Evolutionary conservation across 2,888 invertebrate species (phyloP).

Genomic region (Aspidiotus destructor): DNA sequence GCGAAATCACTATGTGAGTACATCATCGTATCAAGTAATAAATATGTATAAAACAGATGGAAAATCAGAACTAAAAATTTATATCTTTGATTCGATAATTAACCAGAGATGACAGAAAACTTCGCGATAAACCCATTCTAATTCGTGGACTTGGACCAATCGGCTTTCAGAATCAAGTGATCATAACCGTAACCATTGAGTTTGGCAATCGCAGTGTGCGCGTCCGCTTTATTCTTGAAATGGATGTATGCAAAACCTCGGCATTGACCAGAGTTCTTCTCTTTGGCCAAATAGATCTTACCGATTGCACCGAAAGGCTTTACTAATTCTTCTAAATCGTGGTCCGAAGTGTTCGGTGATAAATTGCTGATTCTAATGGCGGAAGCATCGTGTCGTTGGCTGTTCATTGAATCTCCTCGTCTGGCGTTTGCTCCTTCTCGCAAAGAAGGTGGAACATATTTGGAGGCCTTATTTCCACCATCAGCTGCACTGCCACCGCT

Average conservation of each 20-base stretch:
- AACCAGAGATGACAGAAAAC: too few relatives aligned
- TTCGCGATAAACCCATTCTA: too few relatives aligned
- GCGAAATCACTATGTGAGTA: too few relatives aligned
- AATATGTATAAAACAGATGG: too few relatives aligned
- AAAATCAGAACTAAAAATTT: too few relatives aligned
- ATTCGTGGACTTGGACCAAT: slow-evolving; percentile 72
- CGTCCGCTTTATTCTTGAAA: slow-evolving; percentile 82
- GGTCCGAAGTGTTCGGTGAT: slow-evolving; percentile 89
- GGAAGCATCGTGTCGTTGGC: slow-evolving; percentile 67
- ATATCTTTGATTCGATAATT: too few relatives aligned
- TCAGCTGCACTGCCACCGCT: slow-evolving; percentile 29
- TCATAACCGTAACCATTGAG: slow-evolving; percentile 93
- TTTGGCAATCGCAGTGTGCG: slow-evolving; percentile 78
- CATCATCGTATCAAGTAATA: too few relatives aligned
- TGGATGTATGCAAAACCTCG: slow-evolving; percentile 99
- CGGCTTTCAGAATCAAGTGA: slow-evolving; percentile 95
- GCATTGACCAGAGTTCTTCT: slow-evolving; percentile 74
- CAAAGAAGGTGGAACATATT: slow-evolving; percentile 81
- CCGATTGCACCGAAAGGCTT: slow-evolving; percentile 86
- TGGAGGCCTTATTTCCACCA: slow-evolving; percentile 44
- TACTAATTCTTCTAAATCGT: slow-evolving; percentile 91
- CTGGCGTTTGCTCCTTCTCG: slow-evolving; percentile 76
- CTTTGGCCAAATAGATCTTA: slow-evolving; percentile 91
- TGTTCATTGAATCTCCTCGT: slow-evolving; percentile 57
- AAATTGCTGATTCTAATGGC: slow-evolving; percentile 96